phyloP scores from a whole-genome alignment of 2,888 invertebrate species.

The Himalopsyche japonica region DNA sequence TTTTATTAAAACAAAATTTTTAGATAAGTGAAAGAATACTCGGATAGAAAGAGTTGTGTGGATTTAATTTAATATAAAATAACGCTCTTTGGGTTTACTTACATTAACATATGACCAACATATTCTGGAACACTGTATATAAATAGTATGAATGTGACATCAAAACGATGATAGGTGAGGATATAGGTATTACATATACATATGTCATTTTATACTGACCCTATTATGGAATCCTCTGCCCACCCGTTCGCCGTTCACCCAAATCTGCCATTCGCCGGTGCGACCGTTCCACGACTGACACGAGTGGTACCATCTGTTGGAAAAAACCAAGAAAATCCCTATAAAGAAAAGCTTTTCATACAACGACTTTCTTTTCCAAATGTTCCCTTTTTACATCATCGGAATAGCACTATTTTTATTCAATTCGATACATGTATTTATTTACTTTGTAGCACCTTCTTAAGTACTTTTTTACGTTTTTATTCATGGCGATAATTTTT shows the following conservation, averaged over 20 bases:
- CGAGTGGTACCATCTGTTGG: constrained; percentile 77
- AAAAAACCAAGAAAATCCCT: not conserved
- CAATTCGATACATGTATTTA: not conserved
- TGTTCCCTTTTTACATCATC: not conserved
- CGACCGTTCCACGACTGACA: constrained; percentile 89
- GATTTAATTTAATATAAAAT: not conserved
- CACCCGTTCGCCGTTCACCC: constrained; percentile 84
- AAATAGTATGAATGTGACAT: not conserved
- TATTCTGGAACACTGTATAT: not conserved
- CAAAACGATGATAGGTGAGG: not conserved
- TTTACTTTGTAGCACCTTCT: not conserved
- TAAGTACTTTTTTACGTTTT: not conserved
- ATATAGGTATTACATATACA: not conserved
- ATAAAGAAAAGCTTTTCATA: not conserved
- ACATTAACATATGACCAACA: not conserved
- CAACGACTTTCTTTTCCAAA: not conserved
- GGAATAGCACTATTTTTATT: not conserved
- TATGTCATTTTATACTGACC: constrained; percentile 58
- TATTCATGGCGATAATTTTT: no score
- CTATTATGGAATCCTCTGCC: constrained; percentile 85
- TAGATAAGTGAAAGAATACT: not conserved
- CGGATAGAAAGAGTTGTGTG: not conserved
- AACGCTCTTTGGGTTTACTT: not conserved
- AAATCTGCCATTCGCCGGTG: constrained; percentile 88
- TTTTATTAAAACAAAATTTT: no score